Base-by-base conservation (phyloP, 2,888 invertebrate genomes). In the Caenorhabditis sp. region DNA sequence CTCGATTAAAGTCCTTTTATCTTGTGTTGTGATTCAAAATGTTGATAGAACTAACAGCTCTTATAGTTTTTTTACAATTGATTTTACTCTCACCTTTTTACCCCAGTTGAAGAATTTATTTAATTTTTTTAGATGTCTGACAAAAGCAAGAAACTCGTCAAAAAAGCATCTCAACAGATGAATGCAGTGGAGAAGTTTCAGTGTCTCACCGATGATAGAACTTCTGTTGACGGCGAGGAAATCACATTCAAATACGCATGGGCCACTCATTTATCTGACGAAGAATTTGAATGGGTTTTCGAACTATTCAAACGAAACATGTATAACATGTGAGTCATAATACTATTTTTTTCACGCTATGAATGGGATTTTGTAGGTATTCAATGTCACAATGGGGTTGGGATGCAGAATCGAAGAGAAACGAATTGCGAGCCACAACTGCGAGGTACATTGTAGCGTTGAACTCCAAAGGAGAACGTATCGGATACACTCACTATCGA, bases 401-500 rank as follows among this genome's bases (percentile, higher is more conserved):
- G 89, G 89, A 89, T 75, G 88, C 88, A 70, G 82, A 87, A 59
- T 87, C 88, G 36, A 90, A 90, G 81, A 77, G 83, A 43, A 87
- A 88, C 52, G 90, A 90, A 79, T 84, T 90, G 79, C 83, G 82
- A 17, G 89, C 90, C 49, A 88, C 89, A 10, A 88, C 87, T n/a
- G 89, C 90, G 0, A 86, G 89, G 81, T 90, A 53, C 43, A 68
- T 83, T 20, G 59, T 81, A 10, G 79, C 75, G 10, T 12, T 31
- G 27, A 79, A 80, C 49, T 67, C 65, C 23, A 74, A 70, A 57
- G 76, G 70, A 7, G 73, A 82, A 36, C 91, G 91, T 0, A 89
- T 93, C 63, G 94, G 92, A 1, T 93, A 93, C 88, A 92, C 92
- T 63, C 93, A 94, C 89, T 94, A 93, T 88, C 90, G 94, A 87